Conservation (phyloP, 1,140 invertebrate species). For the Geopemphigus sp. region DNA sequence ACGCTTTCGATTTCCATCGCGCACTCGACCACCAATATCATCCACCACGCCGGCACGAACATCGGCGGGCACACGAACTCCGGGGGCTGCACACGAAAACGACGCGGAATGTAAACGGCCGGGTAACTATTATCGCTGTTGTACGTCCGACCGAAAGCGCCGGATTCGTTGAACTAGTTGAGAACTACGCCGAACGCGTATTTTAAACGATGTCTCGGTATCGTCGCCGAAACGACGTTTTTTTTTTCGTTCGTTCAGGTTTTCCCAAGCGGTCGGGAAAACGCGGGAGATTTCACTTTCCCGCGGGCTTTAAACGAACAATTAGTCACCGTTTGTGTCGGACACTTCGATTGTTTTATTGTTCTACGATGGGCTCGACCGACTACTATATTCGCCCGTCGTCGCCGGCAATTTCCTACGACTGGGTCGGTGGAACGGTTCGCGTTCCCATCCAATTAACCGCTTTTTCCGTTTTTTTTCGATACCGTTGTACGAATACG, state of each 20-base stretch:
- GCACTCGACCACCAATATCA: background rate
- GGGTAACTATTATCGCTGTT: too few relatives aligned
- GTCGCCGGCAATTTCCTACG: background rate
- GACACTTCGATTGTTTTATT: conserved; percentile 39
- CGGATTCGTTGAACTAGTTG: too few relatives aligned
- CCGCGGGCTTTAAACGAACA: background rate
- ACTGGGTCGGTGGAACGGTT: background rate
- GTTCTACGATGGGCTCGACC: background rate
- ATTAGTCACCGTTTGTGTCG: background rate
- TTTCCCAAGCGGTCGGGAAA: background rate
- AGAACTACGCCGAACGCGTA: too few relatives aligned
- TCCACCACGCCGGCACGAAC: conserved; percentile 1
- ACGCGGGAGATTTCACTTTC: conserved; percentile 39
- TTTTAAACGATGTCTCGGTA: too few relatives aligned
- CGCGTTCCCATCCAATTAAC: background rate
- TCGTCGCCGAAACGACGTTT: background rate
- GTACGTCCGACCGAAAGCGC: too few relatives aligned
- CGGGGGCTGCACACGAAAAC: too few relatives aligned
- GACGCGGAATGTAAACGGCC: too few relatives aligned
- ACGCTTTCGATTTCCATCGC: background rate
- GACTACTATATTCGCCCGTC: too few relatives aligned
- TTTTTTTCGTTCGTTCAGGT: background rate
- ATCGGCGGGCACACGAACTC: background rate
- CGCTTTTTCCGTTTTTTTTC: background rate
- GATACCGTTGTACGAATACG: too few relatives aligned